Evolutionary conservation across 2,888 invertebrate species (phyloP), one percentile per base, ranked within the genome.

Genomic region (Congeria kusceri): DNA sequence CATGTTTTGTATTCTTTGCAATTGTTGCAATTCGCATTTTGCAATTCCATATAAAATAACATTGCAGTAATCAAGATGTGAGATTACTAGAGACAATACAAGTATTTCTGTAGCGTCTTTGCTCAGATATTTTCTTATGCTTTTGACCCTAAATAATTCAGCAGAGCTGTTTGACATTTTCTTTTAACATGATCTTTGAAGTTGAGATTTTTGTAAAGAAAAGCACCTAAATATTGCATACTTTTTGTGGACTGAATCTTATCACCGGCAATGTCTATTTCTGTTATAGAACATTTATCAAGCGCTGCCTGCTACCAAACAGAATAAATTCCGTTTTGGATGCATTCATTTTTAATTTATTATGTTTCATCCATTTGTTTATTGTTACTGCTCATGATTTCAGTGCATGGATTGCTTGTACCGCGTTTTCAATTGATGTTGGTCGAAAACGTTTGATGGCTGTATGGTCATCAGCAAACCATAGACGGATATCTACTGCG

Each of bases 1-100:
- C 66, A 66, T 74, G 53, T 74, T 74, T 25, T 74, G 67, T 9
- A 74, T 67, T 18, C 75, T 56, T 56, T 75, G 75, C 44, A 75
- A 5, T 64, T 75, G 69, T n/a, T 11, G 7, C 27, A 64, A 28
- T 11, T 75, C 69, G n/a, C 57, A 13, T 13, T 75, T 32, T 0
- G 75, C 25, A n/a, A 75, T 69, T 3, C 69, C 75, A 39, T 69
- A 75, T 1, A 75, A n/a, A 28, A 75, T 69, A 18, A 46, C 64
- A 39, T 75, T 64, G 20, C 75, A 75, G 47, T 69, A 69, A 29
- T 75, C 75, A 9, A 75, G 27, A 49, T 69, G 69, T 11, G 75
- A 75, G 23, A 75, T 64, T 20, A 75, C 69, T 39, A 64, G n/a
- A 28, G 58, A 69, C 25, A 75, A 23, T 3, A 39, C 27, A 3